Evolutionary conservation across 1,140 invertebrate genomes (phyloP).

Genomic region (Lerema accius): DNA sequence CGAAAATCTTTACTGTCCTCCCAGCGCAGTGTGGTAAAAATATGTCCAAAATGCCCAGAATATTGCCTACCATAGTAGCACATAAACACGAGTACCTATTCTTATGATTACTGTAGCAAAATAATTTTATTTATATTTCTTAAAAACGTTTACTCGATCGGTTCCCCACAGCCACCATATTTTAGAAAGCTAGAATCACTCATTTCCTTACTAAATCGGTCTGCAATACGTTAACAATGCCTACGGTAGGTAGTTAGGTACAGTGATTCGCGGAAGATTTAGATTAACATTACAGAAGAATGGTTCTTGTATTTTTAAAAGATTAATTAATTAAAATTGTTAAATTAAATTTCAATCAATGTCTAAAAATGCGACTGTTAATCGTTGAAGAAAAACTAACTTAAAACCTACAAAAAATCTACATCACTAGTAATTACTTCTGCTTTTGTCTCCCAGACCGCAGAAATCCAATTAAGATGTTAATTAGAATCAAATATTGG

Average conservation of each 20-base stretch:
- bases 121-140: background rate
- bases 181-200: conserved; percentile 3
- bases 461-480: background rate
- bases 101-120: background rate
- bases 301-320: no score
- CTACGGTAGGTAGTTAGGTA: no score
- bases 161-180: conserved; percentile 33
- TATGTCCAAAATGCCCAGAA: no score
- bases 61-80: background rate
- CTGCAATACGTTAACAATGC: background rate
- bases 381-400: no score
- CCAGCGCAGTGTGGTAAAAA: no score
- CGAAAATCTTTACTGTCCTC: no score
- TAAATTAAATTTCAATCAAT: no score
- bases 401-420: no score
- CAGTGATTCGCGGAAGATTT: no score
- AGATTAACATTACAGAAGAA: no score
- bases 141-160: background rate
- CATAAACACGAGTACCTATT: background rate
- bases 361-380: no score
- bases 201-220: background rate
- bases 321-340: no score
- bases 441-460: background rate
- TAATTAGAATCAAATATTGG: background rate
- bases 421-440: background rate